Base-by-base conservation (phyloP, 2,888 invertebrate genomes). In the Chloromyia formosa region DNA sequence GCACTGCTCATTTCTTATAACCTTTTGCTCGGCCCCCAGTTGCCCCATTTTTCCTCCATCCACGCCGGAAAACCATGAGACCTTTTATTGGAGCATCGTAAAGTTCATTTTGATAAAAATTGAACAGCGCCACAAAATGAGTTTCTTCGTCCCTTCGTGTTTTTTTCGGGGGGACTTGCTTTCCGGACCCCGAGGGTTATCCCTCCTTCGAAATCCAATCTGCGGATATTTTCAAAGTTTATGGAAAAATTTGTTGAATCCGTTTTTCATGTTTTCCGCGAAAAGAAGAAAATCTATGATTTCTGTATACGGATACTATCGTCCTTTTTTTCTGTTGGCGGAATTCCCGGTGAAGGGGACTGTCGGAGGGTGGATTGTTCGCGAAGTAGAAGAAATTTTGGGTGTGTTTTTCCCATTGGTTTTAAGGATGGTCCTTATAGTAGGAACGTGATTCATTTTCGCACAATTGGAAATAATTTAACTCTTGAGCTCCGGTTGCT, bases 81-180 rank as follows among this genome's bases (percentile, higher is more conserved):
- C 54, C 54, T 64, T 74, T 74, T 74, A 74, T 74, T 73, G 73
- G 64, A 16, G 35, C 42, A 35, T 64, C 73, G 54, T 74, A 74
- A 74, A 74, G 53, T 74, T 74, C 64, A 64, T 64, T 64, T 74
- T 74, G 73, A 62, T 74, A 62, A 74, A 74, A 74, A 64, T 74
- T 62, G 73, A 74, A 45, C 64, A 62, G 54, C 40, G 18, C 64
- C 64, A 23, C 49, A 74, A 64, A 74, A 74, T 74, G 64, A 74
- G 64, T 74, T 74, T 74, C 54, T 18, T 12, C 23, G 14, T 49
- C 23, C 35, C 49, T 49, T 62, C 16, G n/a, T 12, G 1, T 7
- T 64, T 64, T 45, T 35, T 35, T 35, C 7, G 27, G 7, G 7
- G 27, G 27, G n/a, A 54, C 18, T 16, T 16, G 3, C 16, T 60